phyloP scores from a whole-genome alignment of 2,888 invertebrate genomes.

The Ceriagrion tenellum region DNA sequence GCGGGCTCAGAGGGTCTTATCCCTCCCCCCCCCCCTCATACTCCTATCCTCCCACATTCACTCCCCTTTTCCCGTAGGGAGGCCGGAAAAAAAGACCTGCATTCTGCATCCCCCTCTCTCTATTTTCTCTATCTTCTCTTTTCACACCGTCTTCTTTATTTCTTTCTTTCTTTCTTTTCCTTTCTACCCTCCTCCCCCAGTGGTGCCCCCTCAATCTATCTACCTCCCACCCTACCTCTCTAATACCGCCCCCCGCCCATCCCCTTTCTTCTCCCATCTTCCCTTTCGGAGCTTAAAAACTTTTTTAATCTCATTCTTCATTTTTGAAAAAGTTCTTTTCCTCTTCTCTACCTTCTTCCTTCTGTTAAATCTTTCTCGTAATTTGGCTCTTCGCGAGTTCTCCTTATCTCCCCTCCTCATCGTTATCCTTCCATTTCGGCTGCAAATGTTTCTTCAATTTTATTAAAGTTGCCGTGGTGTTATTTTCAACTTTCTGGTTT shows the following conservation, averaged over 20 bases:
- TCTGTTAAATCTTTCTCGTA: neutral
- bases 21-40: neutral
- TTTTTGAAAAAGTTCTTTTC: constrained; percentile 1
- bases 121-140: neutral
- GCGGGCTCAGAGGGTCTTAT: constrained; percentile 50
- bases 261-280: neutral
- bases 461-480: neutral
- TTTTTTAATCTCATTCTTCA: constrained; percentile 33
- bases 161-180: too few species aligned
- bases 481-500: neutral
- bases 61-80: neutral
- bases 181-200: neutral
- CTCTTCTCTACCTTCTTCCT: neutral
- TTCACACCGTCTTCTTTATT: too few species aligned
- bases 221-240: neutral
- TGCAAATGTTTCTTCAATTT: neutral
- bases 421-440: neutral
- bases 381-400: neutral
- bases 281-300: constrained; percentile 13
- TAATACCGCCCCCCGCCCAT: neutral
- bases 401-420: neutral
- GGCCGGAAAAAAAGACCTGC: constrained; percentile 10
- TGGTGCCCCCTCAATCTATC: too few species aligned
- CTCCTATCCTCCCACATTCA: neutral
- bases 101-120: neutral